Base-by-base conservation (phyloP, 2,888 invertebrate genomes). In the Agonum fuliginosum region DNA sequence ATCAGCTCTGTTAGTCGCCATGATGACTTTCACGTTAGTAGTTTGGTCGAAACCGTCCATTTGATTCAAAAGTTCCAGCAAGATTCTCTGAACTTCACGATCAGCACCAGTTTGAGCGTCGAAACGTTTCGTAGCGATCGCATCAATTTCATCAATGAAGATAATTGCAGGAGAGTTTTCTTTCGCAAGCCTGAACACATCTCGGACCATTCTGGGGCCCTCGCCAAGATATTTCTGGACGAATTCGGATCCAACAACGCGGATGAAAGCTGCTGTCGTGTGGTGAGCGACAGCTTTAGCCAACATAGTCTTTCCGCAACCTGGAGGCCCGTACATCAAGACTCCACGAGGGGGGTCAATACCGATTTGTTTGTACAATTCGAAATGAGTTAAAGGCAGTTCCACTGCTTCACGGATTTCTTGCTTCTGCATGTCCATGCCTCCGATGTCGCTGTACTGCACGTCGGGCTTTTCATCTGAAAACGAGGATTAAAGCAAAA, bases 11-110 rank as follows among this genome's bases (percentile, higher is more conserved):
- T 98, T 98, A 4, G 97, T 98, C 0, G 97, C 97, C 97, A 97
- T 97, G 78, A 97, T 97, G 8, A 87, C 81, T 91, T 99, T 99
- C 12, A 99, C 99, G 89, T 99, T 99, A n/a, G 99, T 98, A 0
- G 98, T 98, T 88, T 99, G 99, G 88, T 99, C 99, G 86, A 99
- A 99, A 69, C 99, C 99, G 88, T 99, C 99, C 99, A 99, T 99
- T 88, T 99, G 99, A 89, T 99, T 99, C 4, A 99, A 90, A 75
- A 99, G 89, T 85, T 99, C 99, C 17, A 99, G 89, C 24, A 99
- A 88, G 86, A 99, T 99, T 88, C 99, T 93, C 86, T 99, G 99
- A 0, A 99, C 99, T 88, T 99, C 98, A 83, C 98, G 91, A 90
- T 99, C 98, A 70, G 98, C 98, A 83, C 98, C 98, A 79, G 98